phyloP scores from a whole-genome alignment of 2,113 vertebrate genomes.

The Todiramphus saurophagus region DNA sequence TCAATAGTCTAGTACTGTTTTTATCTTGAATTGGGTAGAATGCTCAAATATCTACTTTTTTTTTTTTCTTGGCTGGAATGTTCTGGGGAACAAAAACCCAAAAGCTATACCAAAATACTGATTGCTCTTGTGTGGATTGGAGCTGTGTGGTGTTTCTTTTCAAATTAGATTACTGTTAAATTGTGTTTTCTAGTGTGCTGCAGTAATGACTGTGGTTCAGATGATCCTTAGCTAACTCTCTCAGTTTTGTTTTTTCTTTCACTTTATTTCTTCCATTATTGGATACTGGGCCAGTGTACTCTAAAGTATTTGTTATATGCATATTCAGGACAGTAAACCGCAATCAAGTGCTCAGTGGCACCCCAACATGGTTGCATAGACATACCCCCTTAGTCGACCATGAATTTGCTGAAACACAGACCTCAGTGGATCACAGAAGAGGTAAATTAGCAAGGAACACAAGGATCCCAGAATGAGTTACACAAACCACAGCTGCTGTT shows the following conservation, averaged over 20 bases:
- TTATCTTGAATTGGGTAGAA: not conserved
- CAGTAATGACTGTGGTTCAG: not conserved
- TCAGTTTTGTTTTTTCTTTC: not conserved
- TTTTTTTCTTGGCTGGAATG: not conserved
- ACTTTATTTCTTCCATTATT: not conserved
- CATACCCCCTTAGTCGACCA: accelerated
- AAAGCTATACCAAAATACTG: not conserved
- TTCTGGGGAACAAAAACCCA: not conserved
- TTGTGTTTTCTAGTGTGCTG: not conserved
- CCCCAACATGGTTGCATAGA: not conserved
- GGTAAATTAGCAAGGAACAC: not conserved
- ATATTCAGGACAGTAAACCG: not conserved
- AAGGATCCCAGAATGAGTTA: not conserved
- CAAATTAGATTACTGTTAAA: not conserved
- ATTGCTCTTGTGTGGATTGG: not conserved
- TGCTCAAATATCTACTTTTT: not conserved
- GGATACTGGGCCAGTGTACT: not conserved
- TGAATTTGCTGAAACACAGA: not conserved
- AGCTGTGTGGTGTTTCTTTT: not conserved
- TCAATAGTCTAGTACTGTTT: not conserved
- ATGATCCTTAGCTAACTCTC: not conserved
- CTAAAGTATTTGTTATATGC: accelerated
- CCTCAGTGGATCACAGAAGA: not conserved
- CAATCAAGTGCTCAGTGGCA: not conserved
- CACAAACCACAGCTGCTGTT: not conserved